Conservation (phyloP, 1,140 invertebrate genomes). For the Leptonema lineaticorne region DNA sequence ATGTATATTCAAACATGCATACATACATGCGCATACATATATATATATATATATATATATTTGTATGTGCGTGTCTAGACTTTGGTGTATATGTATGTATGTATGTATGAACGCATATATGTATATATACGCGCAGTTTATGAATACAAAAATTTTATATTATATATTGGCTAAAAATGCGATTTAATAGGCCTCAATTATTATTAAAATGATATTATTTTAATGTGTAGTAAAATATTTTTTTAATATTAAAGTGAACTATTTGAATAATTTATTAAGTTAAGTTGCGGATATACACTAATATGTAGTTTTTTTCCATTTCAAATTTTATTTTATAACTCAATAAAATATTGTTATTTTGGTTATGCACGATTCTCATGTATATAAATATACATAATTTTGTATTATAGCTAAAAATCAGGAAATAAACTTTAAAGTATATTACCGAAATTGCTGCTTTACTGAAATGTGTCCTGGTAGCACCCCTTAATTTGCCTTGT, state of each 20-base stretch:
- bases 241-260: constrained; percentile 37
- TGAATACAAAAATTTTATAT: too few relatives aligned
- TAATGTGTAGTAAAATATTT: constrained; percentile 39
- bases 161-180: constrained; percentile 11
- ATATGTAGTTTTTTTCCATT: constrained; percentile 36
- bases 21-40: too few relatives aligned
- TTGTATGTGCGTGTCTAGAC: too few relatives aligned
- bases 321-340: constrained; percentile 37
- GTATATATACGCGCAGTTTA: too few relatives aligned
- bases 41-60: not conserved
- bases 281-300: constrained; percentile 38
- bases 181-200: constrained; percentile 10
- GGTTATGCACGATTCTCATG: constrained; percentile 61
- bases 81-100: too few relatives aligned
- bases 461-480: constrained; percentile 59
- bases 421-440: constrained; percentile 58
- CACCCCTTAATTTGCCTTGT: constrained; percentile 56
- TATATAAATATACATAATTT: constrained; percentile 56
- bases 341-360: constrained; percentile 53
- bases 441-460: constrained; percentile 59
- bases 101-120: too few relatives aligned
- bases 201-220: constrained; percentile 40
- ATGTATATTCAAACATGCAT: not conserved
- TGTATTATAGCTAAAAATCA: constrained; percentile 58
- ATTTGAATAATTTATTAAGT: constrained; percentile 37